Conservation (phyloP, 23 tunicate species). For the Ascidia mentula region DNA sequence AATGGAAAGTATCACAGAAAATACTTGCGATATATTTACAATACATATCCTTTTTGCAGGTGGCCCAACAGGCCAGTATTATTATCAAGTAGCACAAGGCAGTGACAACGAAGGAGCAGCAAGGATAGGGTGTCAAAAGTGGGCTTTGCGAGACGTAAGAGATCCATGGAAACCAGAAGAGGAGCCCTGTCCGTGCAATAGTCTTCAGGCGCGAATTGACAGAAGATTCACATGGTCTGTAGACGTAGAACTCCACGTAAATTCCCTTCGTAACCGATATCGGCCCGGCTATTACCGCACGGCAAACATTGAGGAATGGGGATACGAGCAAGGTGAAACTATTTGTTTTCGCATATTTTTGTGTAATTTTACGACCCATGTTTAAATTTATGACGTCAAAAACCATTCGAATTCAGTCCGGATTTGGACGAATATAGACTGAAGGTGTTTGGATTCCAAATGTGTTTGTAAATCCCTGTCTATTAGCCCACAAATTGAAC, state of each 20-base stretch:
- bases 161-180: neutral
- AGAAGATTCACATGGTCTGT: neutral
- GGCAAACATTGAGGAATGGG: neutral
- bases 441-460: neutral
- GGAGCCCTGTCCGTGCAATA: neutral
- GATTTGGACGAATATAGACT: neutral
- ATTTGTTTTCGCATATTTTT: no score
- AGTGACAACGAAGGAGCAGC: neutral
- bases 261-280: neutral
- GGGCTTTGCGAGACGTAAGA: neutral
- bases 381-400: no score
- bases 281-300: conserved; percentile 3
- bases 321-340: neutral
- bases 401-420: neutral
- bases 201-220: neutral
- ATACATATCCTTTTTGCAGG: no score
- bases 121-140: neutral
- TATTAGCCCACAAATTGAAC: no score
- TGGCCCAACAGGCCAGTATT: conserved; percentile 16
- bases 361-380: neutral
- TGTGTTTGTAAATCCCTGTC: no score
- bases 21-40: no score
- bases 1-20: no score
- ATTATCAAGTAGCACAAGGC: neutral
- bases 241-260: neutral